phyloP scores from a whole-genome alignment of 2,797 vertebrate species.

The Darevskia mixta region DNA sequence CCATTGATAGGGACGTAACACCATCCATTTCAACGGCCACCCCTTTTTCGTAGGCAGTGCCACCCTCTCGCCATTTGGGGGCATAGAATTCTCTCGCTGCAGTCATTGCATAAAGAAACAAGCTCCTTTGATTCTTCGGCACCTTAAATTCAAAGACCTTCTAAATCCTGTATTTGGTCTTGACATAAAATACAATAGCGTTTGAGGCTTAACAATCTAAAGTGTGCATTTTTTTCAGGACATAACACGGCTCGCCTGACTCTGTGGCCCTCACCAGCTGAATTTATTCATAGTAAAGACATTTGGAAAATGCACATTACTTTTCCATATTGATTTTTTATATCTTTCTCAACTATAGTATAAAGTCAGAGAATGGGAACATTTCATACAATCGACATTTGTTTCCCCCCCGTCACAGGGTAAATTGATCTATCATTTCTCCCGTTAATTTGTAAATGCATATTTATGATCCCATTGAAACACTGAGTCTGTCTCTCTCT shows the following conservation, averaged over 20 bases:
- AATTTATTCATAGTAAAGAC: not conserved
- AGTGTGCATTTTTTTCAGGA: not conserved
- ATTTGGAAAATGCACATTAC: not conserved
- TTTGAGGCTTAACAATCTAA: not conserved
- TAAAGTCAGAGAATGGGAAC: not conserved
- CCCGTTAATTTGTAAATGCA: conserved; percentile 9
- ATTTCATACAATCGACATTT: not conserved
- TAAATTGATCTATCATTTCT: not conserved
- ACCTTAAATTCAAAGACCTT: too few relatives aligned
- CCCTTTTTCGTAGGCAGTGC: too few relatives aligned
- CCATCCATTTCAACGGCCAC: too few relatives aligned
- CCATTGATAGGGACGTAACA: too few relatives aligned
- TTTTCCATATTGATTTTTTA: not conserved
- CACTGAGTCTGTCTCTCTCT: not conserved
- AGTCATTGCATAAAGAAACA: too few relatives aligned
- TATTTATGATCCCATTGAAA: not conserved
- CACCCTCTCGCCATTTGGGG: too few relatives aligned
- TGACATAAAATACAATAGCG: not conserved
- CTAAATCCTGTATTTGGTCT: not conserved
- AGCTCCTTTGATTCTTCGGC: too few relatives aligned
- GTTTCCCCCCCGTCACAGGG: not conserved
- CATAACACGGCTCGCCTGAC: not conserved
- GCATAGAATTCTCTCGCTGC: too few relatives aligned
- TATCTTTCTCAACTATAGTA: not conserved
- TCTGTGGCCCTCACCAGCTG: not conserved